Percentiles rank a stretch among this genome's conserved stretches.
These are phyloP conservation scores for Pollenia amentaria DNA, from an alignment of 2,888 invertebrate species.

Conservation along the genomic window DNA sequence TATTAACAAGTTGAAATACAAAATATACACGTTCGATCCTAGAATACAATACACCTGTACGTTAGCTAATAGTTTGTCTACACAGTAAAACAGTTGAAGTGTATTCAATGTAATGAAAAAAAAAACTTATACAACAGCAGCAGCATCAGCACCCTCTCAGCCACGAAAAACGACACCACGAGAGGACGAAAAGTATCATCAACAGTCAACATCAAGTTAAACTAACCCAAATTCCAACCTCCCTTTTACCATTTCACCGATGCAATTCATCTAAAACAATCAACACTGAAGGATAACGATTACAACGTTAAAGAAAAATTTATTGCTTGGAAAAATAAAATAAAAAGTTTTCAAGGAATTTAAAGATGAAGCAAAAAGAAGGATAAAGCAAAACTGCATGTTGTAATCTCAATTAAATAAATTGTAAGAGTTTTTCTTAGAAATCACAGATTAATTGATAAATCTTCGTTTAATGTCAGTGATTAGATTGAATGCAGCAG, in stretches of 20 bases:
- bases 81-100: no score
- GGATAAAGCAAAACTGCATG: slow-evolving; percentile 25
- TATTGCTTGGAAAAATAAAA: slow-evolving; percentile 43
- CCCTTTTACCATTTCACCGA: background rate
- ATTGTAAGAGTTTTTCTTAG: slow-evolving; percentile 51
- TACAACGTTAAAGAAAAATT: slow-evolving; percentile 66
- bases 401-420: slow-evolving; percentile 46
- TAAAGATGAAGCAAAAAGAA: background rate
- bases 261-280: slow-evolving; percentile 31
- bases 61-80: background rate
- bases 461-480: slow-evolving; percentile 63
- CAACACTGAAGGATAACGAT: slow-evolving; percentile 56
- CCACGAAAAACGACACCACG: slow-evolving; percentile 54
- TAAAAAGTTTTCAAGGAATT: background rate
- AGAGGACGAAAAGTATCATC: slow-evolving; percentile 56
- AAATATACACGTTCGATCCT: no score
- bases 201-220: background rate
- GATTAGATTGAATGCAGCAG: slow-evolving; percentile 51
- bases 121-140: slow-evolving; percentile 12
- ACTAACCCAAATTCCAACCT: background rate
- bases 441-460: slow-evolving; percentile 72
- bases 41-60: no score
- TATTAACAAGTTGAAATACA: no score
- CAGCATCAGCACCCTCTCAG: slow-evolving; percentile 33
- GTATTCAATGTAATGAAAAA: background rate